Percentiles rank a stretch among this genome's conserved stretches.
These are phyloP conservation scores for Podabrus alpinus DNA, from an alignment of 2,888 invertebrate genomes.

Conservation along the genomic window DNA sequence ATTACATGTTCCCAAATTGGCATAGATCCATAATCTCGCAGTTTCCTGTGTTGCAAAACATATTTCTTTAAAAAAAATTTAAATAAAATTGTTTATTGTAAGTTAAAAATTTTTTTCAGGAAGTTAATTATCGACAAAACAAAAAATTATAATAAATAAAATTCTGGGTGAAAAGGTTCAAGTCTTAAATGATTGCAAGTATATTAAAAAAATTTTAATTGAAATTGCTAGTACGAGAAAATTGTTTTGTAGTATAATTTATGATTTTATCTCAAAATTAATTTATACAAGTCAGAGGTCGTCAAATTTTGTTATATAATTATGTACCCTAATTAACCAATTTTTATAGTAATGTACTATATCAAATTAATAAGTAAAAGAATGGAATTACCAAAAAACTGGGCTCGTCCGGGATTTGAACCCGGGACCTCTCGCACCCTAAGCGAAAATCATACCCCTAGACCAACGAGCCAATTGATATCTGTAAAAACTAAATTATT, in stretches of 20 bases:
- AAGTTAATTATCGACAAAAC: too few relatives aligned
- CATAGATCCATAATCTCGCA: too few relatives aligned
- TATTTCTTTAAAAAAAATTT: too few relatives aligned
- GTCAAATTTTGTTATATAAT: not conserved
- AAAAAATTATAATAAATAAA: not conserved
- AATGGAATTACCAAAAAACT: slow-evolving; percentile 22
- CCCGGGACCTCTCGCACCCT: slow-evolving; percentile 66
- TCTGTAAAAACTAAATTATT: not conserved
- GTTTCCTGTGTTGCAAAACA: not conserved
- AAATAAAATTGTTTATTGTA: too few relatives aligned
- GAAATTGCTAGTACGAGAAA: not conserved
- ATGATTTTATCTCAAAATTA: not conserved
- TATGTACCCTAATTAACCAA: too few relatives aligned
- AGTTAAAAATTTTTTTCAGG: too few relatives aligned
- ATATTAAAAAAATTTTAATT: too few relatives aligned
- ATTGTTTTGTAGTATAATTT: not conserved
- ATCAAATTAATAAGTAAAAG: not conserved
- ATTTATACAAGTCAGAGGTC: not conserved
- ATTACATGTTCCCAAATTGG: too few relatives aligned
- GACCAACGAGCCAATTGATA: slow-evolving; percentile 64
- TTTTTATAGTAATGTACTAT: not conserved
- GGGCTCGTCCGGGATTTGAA: slow-evolving; percentile 64
- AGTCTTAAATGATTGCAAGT: not conserved
- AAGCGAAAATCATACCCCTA: slow-evolving; percentile 73
- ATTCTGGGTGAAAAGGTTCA: not conserved